Evolutionary conservation across 2,888 invertebrate genomes (phyloP), one percentile per base, ranked within the genome.

Genomic region (Rotaria socialis): DNA sequence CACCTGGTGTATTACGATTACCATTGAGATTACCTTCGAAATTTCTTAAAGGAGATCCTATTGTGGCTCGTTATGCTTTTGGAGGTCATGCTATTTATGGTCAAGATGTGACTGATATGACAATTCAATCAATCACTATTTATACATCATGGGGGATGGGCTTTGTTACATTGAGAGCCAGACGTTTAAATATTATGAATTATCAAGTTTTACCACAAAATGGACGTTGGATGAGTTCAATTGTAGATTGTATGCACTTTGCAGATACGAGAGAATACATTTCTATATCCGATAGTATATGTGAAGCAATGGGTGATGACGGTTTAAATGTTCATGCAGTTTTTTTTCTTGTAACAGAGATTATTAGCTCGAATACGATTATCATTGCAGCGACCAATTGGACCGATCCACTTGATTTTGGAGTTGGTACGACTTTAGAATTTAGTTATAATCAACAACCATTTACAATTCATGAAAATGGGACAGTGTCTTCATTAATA

Each of bases 81-180:
- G 2, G 4, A 2, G 35, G 14, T 35, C 35, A 67, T 67, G 35
- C 67, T 67, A 67, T 67, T 35, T 35, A 67, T 35, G 27, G 5
- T 35, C 67, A 67, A 16, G 35, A 67, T 35, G 27, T 27, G 19
- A 35, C 7, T 16, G 67, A 67, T 67, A 4, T 67, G 14, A 27
- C 27, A 6, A 35, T 67, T 35, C 27, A 67, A 35, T 35, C 67
- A 14, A 27, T 67, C 1, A 43, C 47, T 2, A 47, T 80, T 14
- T 80, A 80, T 47, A 80, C 80, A 80, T 22, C 80, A 47, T 80
- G 80, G 80, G 7, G n/a, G 4, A 80, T 80, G 80, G 80, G 80
- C 6, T 6, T 80, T n/a, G 43, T n/a, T 8, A 80, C 80, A 43
- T 7, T 47, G 2, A 19, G 75, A 41, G 27, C 19, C 16, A 75